Evolutionary conservation across 1,140 invertebrate species (phyloP), one percentile per base, ranked within the genome.

Genomic region (Bombus affinis): DNA sequence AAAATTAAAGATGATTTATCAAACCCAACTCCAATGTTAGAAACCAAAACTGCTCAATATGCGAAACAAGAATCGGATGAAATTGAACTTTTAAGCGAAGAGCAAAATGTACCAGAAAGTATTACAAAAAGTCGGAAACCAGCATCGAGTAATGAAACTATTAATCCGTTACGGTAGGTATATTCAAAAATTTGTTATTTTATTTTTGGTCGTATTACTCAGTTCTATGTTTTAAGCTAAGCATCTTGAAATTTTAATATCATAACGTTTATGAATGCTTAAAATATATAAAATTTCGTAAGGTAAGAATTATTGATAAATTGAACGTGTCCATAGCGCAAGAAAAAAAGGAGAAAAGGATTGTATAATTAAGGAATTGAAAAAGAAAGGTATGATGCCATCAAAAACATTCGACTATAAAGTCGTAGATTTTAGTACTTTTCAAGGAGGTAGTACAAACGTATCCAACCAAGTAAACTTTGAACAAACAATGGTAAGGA

Each of bases 361-460:
- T 25, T 25, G 57, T 10, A 89, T 89, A 37, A 78, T 84, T 18
- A 77, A 88, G 59, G 68, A 92, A 37, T 65, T 95, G 28, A 42
- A 81, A 6, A 13, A 86, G 37, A 91, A 92, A 70, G 92, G 92
- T 37, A 90, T 93, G 85, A 66, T 95, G 35, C 93, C 94, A 12
- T 71, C 86, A 15, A 44, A 89, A 39, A 79, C 72, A 42, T 95
- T 94, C 53, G 86, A 94, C 81, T 95, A 94, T 47, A 90, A 91
- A 86, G 37, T 75, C 1, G 92, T 95, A 13, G 93, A 94, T 44
- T 94, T 95, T 42, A 93, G 86, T 77, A 91, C 90, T 73, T 95
- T 95, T 80, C 93, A 94, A 92, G 94, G 94, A 70, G 94, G 94
- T 15, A 95, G 94, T 79, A 91, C n/a, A 70, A 83, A 87, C n/a